Conservation (phyloP, 2,113 vertebrate genomes). For the Mormyrus lacerda region DNA sequence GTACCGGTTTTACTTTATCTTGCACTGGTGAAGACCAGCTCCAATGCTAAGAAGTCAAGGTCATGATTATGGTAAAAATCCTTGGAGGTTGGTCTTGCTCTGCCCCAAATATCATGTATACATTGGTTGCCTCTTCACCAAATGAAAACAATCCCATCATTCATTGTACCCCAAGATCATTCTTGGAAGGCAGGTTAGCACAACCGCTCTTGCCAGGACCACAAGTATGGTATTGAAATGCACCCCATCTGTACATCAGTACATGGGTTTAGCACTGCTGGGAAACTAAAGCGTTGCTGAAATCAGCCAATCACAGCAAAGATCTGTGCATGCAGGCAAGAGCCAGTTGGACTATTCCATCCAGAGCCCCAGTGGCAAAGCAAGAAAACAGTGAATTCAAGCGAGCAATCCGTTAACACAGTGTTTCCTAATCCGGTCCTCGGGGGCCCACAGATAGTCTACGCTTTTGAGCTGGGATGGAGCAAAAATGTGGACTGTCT, state of each 20-base stretch:
- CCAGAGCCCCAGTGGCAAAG: background rate
- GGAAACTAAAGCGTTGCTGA: background rate
- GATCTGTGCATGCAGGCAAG: background rate
- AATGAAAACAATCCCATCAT: background rate
- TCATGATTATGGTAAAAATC: background rate
- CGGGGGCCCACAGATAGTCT: background rate
- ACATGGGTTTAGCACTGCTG: background rate
- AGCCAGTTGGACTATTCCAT: background rate
- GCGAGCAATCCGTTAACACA: background rate
- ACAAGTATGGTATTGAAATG: background rate
- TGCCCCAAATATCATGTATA: no score
- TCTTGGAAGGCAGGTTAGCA: background rate
- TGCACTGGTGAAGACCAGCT: no score
- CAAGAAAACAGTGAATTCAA: background rate
- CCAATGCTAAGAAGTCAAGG: no score
- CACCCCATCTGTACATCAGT: background rate
- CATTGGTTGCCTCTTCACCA: background rate
- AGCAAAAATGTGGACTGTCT: background rate
- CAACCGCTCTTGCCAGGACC: background rate
- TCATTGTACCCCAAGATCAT: background rate
- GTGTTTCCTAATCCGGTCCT: background rate
- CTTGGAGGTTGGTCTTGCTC: background rate
- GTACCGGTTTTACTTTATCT: no score
- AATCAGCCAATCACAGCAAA: background rate
- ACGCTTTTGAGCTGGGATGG: background rate